Base-by-base conservation (phyloP, 2,888 invertebrate genomes). In the Leptinotarsa tumamoca region DNA sequence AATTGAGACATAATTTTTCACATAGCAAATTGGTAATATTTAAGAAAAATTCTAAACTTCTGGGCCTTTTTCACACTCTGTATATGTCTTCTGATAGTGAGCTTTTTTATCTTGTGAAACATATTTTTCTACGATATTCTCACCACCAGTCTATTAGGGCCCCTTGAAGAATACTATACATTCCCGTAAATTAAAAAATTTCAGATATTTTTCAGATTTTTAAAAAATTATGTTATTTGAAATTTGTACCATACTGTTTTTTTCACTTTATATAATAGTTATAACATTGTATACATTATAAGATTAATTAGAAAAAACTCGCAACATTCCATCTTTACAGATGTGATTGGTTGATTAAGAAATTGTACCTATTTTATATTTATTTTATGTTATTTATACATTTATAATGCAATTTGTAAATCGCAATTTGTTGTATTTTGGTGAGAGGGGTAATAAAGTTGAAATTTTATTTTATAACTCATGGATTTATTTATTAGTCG, bases 401-500 rank as follows among this genome's bases (percentile, higher is more conserved):
- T 70, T 56, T 56, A 74, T 80, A 81, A 73, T 77, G 71, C 78
- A 79, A 77, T 79, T 79, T 82, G 82, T 84, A 80, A 80, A 83
- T 81, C 77, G 79, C 80, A 80, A 80, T 77, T 80, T 80, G 81
- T 80, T 81, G 79, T 80, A 82, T 82, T 81, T 80, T 83, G 84
- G 84, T 84, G 83, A 81, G 80, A 81, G 84, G 84, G 84, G 77
- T 80, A 79, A 81, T 82, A 80, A 79, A 82, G 79, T 79, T 78
- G 77, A 79, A 76, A 79, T 79, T 80, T 78, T 79, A 78, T 79
- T 79, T 79, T 81, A 75, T 76, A 76, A 73, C 51, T 17, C n/a
- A 66, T 54, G 23, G 50, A 56, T 71, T 67, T 72, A 71, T 68
- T 68, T 71, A 72, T 27, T 21, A n/a, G 13, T 21, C 3, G 56